A percentile compares a stretch with the other conserved stretches of the same genome.
Evolutionary conservation across 2,797 vertebrate species (phyloP).

Genomic region (Gymnoscopelus microlampas): DNA sequence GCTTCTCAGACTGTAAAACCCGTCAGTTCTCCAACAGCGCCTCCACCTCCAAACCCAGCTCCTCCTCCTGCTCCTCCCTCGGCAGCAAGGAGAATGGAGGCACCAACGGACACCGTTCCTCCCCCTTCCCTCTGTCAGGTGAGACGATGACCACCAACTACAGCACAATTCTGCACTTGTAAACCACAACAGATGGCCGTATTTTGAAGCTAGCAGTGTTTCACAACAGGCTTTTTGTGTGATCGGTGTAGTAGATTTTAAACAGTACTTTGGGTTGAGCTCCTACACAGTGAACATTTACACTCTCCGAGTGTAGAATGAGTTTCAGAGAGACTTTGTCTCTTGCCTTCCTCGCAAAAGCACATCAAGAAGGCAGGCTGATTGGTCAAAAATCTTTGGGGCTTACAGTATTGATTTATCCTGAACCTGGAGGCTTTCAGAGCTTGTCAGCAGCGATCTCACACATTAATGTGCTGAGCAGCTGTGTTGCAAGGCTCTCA

Average conservation of each 20-base stretch:
- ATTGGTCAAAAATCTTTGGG: conserved; percentile 41
- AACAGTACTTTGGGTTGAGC: too few species aligned
- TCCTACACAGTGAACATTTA: too few species aligned
- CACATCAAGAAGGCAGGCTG: conserved; percentile 12
- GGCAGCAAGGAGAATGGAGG: conserved; percentile 90
- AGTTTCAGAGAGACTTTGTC: conserved; percentile 17
- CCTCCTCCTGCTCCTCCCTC: conserved; percentile 88
- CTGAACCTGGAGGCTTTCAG: conserved; percentile 45
- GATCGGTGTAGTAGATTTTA: too few species aligned
- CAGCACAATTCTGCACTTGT: neutral
- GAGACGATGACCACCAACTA: conserved; percentile 27
- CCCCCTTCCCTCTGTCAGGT: conserved; percentile 93
- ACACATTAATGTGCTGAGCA: conserved; percentile 28
- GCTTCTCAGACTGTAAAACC: conserved; percentile 89
- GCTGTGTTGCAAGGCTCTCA: conserved; percentile 15
- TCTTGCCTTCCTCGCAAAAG: neutral
- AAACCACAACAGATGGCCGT: neutral
- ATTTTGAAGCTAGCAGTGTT: too few species aligned
- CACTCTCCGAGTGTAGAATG: too few species aligned
- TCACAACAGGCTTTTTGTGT: too few species aligned
- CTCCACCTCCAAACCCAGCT: conserved; percentile 88
- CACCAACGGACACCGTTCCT: conserved; percentile 89
- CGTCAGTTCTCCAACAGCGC: conserved; percentile 89
- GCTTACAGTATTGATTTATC: conserved; percentile 63
- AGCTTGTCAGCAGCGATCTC: conserved; percentile 38